A percentile compares a stretch with the other conserved stretches of the same genome.
Conservation (phyloP, 1,140 invertebrate species). For the Papilio polytes region DNA sequence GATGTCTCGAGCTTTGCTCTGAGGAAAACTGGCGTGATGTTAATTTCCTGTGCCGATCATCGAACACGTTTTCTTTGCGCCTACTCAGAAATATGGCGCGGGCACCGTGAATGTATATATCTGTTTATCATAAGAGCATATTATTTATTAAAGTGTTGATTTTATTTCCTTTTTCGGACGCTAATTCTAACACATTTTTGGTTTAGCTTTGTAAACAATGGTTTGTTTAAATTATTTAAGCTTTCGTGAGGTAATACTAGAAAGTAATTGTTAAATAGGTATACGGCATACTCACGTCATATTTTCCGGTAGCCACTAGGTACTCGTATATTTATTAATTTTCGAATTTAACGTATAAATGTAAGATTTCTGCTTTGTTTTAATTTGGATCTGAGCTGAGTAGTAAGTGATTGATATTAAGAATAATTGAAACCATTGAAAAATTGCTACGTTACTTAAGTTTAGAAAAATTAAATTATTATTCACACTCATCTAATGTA, state of each 20-base stretch:
- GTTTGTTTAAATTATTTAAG: too few species aligned
- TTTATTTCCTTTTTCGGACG: too few species aligned
- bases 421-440: neutral
- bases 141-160: too few species aligned
- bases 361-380: too few species aligned
- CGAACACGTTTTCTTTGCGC: conserved; percentile 42
- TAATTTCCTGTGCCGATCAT: conserved; percentile 75
- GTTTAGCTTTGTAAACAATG: too few species aligned
- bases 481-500: conserved; percentile 37
- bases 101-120: neutral
- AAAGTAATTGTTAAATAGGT: neutral
- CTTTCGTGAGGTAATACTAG: too few species aligned
- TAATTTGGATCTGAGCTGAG: too few species aligned
- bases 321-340: too few species aligned
- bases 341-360: too few species aligned
- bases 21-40: conserved; percentile 76
- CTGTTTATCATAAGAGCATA: neutral
- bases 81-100: neutral
- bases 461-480: conserved; percentile 38
- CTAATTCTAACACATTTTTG: too few species aligned
- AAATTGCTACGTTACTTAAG: neutral
- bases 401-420: neutral
- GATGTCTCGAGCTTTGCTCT: conserved; percentile 63
- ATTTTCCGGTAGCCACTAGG: too few species aligned
- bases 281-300: too few species aligned